These are phyloP conservation scores for Megalurothrips usitatus DNA, from an alignment of 2,888 invertebrate genomes.

Conservation along the genomic window DNA sequence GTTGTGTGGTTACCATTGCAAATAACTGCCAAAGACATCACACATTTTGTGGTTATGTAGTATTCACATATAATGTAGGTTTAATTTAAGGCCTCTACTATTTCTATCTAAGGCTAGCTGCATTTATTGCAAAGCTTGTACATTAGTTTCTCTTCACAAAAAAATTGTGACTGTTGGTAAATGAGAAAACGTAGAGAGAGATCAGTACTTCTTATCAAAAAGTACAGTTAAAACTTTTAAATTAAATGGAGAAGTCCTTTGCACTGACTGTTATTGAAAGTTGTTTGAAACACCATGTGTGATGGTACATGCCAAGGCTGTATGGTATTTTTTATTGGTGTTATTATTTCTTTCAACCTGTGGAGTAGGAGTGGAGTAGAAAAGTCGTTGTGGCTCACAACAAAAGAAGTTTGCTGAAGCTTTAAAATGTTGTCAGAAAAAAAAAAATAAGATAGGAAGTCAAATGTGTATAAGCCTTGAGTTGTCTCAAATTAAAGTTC, in stretches of 20 bases:
- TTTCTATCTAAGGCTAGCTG: slow-evolving; percentile 3
- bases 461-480: too few species aligned
- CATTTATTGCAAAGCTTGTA: background rate
- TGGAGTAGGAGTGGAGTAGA: too few species aligned
- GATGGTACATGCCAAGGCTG: too few species aligned
- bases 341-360: too few species aligned
- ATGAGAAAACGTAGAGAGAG: background rate
- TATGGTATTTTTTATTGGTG: too few species aligned
- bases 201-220: background rate
- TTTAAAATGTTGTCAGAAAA: too few species aligned
- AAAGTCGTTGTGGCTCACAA: too few species aligned
- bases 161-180: background rate
- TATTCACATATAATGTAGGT: slow-evolving; percentile 1
- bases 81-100: background rate
- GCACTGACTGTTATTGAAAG: background rate
- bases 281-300: too few species aligned
- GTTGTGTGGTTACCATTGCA: slow-evolving; percentile 21
- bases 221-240: background rate
- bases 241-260: background rate
- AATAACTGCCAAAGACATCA: slow-evolving; percentile 26
- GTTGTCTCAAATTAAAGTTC: too few species aligned
- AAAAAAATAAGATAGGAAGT: too few species aligned
- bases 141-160: background rate
- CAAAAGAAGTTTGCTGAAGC: too few species aligned
- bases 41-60: slow-evolving; percentile 18